phyloP scores from a whole-genome alignment of 2,888 invertebrate species.

The Vanessa cardui region DNA sequence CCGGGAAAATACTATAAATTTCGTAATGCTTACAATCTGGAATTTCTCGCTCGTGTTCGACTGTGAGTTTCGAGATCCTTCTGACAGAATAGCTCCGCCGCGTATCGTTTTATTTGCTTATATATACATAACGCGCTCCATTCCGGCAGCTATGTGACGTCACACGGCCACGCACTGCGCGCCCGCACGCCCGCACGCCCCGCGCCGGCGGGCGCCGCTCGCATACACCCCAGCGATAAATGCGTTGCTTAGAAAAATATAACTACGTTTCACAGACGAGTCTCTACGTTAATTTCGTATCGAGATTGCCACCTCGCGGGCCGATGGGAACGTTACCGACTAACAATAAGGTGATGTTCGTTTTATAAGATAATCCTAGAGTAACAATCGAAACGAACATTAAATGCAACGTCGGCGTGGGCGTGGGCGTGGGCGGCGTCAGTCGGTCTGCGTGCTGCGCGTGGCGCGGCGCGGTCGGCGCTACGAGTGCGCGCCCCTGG shows the following conservation, averaged over 20 bases:
- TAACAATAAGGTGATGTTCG: too few relatives aligned
- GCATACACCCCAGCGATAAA: neutral
- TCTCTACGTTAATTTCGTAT: neutral
- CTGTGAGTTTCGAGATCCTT: too few relatives aligned
- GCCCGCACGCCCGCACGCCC: neutral
- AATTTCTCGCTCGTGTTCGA: too few relatives aligned
- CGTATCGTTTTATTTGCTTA: conserved; percentile 2
- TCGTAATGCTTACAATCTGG: too few relatives aligned
- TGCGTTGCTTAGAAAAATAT: conserved; percentile 2
- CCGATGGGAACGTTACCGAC: too few relatives aligned
- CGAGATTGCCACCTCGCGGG: neutral
- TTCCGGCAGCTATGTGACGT: conserved; percentile 8
- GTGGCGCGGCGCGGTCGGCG: conserved; percentile 56
- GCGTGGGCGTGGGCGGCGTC: neutral
- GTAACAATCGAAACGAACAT: neutral
- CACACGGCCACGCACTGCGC: neutral
- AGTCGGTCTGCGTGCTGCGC: conserved; percentile 70
- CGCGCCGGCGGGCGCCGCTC: neutral
- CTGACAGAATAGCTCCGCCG: too few relatives aligned
- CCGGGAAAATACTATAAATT: too few relatives aligned
- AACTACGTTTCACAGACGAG: neutral
- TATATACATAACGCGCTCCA: conserved; percentile 5
- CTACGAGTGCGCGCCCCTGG: conserved; percentile 58
- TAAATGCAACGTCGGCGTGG: neutral
- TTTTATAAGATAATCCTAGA: too few relatives aligned